Base-by-base conservation (phyloP, 2,113 vertebrate genomes). In the Pteropus alecto region DNA sequence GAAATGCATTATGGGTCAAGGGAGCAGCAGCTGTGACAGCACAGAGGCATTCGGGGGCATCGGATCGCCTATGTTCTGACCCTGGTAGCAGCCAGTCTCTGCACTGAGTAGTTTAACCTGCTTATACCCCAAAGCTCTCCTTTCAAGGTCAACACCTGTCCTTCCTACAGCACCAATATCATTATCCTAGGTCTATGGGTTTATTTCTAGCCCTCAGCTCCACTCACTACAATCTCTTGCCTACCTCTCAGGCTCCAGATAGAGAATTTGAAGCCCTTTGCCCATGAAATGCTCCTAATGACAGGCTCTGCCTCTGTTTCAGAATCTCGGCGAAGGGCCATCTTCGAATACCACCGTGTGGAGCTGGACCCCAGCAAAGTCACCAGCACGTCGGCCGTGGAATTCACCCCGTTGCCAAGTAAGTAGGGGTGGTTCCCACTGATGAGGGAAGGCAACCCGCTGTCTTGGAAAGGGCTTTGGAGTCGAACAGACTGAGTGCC, bases 271-370 rank as follows among this genome's bases (percentile, higher is more conserved):
- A 21, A 63, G 73, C 4, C 81, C 67, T 33, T 18, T 43, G 61
- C 81, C 58, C 7, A 0, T 14, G 46, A 43, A 16, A 5, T 5
- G 67, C 9, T 30, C 19, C 68, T 33, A 8, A 76, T 7, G 6
- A 30, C 10, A 61, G 24, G 24, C 43, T 61, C 68, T 1, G 84
- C 33, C 93, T 97, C 21, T 81, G 38, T 96, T 97, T 30, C 98
- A 99, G 99, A 99, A 92, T 96, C 98, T 18, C 99, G 97, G 38
- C 99, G 97, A 3, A 97, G 98, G 28, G 99, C 99, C 0, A 99
- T 99, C 98, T 99, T 99, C 0, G 99, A 99, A 83, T 99, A 99
- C 48, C 99, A 99, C 56, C 99, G 99, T 0, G 99, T 99, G 96
- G 99, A 99, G 98, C 98, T 99, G 65, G 98, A 99, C 98, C 98